Evolutionary conservation across 1,140 invertebrate genomes (phyloP).

Genomic region (Lanistes nyassanus): DNA sequence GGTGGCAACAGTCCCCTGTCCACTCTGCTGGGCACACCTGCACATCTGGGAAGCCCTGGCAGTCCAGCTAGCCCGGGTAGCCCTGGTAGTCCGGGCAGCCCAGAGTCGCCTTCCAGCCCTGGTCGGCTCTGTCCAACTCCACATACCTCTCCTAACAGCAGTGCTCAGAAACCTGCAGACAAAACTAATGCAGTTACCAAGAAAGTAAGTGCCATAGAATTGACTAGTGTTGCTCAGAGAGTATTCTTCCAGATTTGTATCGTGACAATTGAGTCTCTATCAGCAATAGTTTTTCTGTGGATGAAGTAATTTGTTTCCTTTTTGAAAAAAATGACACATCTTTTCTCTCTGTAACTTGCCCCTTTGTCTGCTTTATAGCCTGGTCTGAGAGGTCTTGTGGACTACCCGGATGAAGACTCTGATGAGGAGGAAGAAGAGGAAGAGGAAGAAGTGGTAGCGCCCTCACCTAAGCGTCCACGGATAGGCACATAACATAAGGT

Average conservation of each 20-base stretch:
- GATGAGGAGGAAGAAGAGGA: slow-evolving; percentile 91
- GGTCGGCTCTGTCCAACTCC: slow-evolving; percentile 41
- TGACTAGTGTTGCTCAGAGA: too few species aligned
- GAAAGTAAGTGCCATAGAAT: slow-evolving; percentile 19
- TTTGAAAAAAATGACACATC: not conserved
- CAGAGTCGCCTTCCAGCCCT: slow-evolving; percentile 29
- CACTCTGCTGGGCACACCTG: slow-evolving; percentile 45
- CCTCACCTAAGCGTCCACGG: slow-evolving; percentile 59
- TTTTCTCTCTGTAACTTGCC: not conserved
- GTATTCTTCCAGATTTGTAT: too few species aligned
- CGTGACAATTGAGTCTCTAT: too few species aligned
- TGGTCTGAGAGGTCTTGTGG: slow-evolving; percentile 79
- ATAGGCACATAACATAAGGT: slow-evolving; percentile 50
- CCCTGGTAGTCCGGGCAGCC: slow-evolving; percentile 43
- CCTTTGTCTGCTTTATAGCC: slow-evolving; percentile 69
- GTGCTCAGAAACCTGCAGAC: slow-evolving; percentile 14
- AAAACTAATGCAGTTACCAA: slow-evolving; percentile 36
- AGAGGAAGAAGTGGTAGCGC: slow-evolving; percentile 61
- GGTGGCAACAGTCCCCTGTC: slow-evolving; percentile 49
- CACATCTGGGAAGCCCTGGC: slow-evolving; percentile 41
- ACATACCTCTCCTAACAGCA: slow-evolving; percentile 39
- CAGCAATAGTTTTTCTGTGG: too few species aligned
- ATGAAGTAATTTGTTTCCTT: not conserved
- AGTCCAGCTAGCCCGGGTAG: slow-evolving; percentile 42
- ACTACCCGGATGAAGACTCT: slow-evolving; percentile 91